A percentile compares a stretch with the other conserved stretches of the same genome.
These are phyloP conservation scores for Mesorhabditis belari DNA, from an alignment of 2,888 invertebrate species.

Conservation along the genomic window DNA sequence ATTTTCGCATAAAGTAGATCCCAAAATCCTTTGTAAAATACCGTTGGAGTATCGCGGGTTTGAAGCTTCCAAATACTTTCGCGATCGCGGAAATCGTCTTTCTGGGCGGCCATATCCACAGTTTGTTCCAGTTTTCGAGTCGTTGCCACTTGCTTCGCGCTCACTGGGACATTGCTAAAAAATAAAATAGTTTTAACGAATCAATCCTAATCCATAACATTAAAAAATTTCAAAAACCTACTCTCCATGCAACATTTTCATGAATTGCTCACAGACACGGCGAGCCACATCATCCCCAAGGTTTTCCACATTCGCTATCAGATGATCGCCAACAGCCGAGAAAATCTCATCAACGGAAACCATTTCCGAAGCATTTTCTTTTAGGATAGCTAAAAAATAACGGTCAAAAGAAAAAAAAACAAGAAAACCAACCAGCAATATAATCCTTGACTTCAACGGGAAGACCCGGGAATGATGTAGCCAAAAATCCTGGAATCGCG, in stretches of 20 bases:
- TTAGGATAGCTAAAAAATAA: slow-evolving; percentile 30
- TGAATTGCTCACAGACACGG: slow-evolving; percentile 36
- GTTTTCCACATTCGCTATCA: slow-evolving; percentile 24
- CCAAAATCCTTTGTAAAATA: slow-evolving; percentile 11
- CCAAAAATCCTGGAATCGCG: slow-evolving; percentile 34
- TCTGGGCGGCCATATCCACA: slow-evolving; percentile 47
- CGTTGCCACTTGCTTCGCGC: slow-evolving; percentile 19
- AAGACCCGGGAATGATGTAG: slow-evolving; percentile 34
- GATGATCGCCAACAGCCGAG: slow-evolving; percentile 49
- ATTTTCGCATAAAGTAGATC: slow-evolving; percentile 3
- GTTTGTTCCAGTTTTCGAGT: slow-evolving; percentile 46
- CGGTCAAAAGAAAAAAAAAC: background rate
- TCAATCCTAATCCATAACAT: background rate
- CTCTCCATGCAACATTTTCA: slow-evolving; percentile 45
- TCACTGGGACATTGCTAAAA: slow-evolving; percentile 27
- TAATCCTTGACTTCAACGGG: slow-evolving; percentile 42
- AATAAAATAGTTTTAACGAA: background rate
- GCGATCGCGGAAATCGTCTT: slow-evolving; percentile 35
- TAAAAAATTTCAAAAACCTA: slow-evolving; percentile 9
- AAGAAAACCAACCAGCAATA: slow-evolving; percentile 14
- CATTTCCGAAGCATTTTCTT: slow-evolving; percentile 45
- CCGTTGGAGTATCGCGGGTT: slow-evolving; percentile 44
- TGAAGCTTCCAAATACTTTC: slow-evolving; percentile 49
- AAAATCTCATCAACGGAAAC: slow-evolving; percentile 38
- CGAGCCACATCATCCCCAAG: slow-evolving; percentile 23